These are phyloP conservation scores for Crotalus horridus DNA, from an alignment of 2,113 vertebrate species.

Conservation along the genomic window DNA sequence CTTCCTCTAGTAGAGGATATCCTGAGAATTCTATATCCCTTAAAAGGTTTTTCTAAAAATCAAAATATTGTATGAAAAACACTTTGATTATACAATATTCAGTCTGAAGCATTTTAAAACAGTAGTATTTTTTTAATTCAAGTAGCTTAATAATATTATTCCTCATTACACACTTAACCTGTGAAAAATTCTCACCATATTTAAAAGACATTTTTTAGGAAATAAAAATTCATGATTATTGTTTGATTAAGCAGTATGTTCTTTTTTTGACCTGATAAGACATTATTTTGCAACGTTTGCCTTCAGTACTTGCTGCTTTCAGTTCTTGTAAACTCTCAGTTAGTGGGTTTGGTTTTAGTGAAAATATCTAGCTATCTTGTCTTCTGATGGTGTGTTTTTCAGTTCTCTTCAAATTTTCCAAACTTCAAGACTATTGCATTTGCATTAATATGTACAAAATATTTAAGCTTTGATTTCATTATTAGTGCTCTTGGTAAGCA, in stretches of 20 bases:
- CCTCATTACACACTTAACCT: neutral
- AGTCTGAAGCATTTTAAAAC: neutral
- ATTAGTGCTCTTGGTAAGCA: neutral
- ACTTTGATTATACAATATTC: neutral
- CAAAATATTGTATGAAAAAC: neutral
- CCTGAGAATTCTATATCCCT: neutral
- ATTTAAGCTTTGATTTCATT: neutral
- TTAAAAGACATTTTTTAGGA: neutral
- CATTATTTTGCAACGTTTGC: neutral
- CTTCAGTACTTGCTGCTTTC: neutral
- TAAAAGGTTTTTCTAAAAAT: neutral
- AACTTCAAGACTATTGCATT: neutral
- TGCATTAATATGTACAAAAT: neutral
- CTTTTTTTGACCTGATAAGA: neutral
- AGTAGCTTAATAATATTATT: neutral
- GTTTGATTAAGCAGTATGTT: neutral
- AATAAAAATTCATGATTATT: neutral
- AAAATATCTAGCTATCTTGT: neutral
- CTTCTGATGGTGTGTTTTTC: neutral
- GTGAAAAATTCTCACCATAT: neutral
- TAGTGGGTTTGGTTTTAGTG: neutral
- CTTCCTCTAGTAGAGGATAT: neutral
- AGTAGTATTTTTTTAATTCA: neutral
- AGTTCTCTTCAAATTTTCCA: neutral
- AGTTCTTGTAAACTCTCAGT: neutral